Percentiles rank a stretch among this genome's conserved stretches.
Evolutionary conservation across 2,113 vertebrate genomes (phyloP).

Genomic region (Nanorana parkeri): DNA sequence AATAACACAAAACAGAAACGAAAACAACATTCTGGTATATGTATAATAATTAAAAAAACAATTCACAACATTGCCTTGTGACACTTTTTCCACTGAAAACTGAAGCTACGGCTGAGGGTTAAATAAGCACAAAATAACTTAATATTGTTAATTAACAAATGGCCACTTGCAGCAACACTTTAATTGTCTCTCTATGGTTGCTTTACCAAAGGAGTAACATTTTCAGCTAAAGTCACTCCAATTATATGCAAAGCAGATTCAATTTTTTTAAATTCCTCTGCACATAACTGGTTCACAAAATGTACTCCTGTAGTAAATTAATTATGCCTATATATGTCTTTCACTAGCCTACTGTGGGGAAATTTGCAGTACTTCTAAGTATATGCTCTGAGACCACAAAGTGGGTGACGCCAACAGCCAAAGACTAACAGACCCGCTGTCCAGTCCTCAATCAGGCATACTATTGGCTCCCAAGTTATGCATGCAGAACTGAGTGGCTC

Average conservation of each 20-base stretch:
- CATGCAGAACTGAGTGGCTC: not conserved
- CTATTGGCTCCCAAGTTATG: not conserved
- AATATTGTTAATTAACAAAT: not conserved
- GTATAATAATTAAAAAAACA: too few species aligned
- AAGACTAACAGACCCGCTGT: constrained; percentile 46
- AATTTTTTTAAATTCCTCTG: too few species aligned
- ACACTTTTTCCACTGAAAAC: not conserved
- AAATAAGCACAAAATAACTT: not conserved
- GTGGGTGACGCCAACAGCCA: constrained; percentile 6
- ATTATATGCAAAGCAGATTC: too few species aligned
- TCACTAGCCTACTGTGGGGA: not conserved
- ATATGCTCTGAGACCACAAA: not conserved
- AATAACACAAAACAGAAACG: too few species aligned
- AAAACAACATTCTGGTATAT: too few species aligned
- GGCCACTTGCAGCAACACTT: not conserved
- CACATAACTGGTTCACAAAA: too few species aligned
- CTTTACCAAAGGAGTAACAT: too few species aligned
- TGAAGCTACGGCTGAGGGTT: not conserved
- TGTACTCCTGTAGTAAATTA: too few species aligned
- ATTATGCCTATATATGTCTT: too few species aligned
- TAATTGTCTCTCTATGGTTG: not conserved
- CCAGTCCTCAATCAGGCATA: not conserved
- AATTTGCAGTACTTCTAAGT: not conserved
- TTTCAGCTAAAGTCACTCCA: too few species aligned
- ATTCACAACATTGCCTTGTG: too few species aligned